Percentiles rank a stretch among this genome's conserved stretches.
phyloP scores from a whole-genome alignment of 2,113 vertebrate species.

The Brachyhypopomus gauderio region DNA sequence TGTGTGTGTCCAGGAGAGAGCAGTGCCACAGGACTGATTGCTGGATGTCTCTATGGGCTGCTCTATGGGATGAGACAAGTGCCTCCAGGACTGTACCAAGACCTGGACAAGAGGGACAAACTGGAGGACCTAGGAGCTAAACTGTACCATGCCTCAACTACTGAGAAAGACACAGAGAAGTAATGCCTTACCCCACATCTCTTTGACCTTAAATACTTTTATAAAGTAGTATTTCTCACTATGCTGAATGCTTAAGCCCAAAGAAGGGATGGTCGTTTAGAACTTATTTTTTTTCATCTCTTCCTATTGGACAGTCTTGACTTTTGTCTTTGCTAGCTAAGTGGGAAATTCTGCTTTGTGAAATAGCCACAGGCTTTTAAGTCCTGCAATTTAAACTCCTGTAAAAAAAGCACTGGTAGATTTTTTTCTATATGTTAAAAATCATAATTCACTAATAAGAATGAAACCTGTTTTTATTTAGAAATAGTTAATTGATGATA shows the following conservation, averaged over 20 bases:
- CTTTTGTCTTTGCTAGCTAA: too few relatives aligned
- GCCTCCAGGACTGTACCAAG: conserved; percentile 81
- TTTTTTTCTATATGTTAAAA: too few relatives aligned
- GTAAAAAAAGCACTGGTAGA: too few relatives aligned
- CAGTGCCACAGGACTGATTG: conserved; percentile 88
- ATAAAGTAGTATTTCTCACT: too few relatives aligned
- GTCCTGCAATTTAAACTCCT: too few relatives aligned
- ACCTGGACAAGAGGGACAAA: conserved; percentile 81
- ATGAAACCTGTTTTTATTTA: background rate
- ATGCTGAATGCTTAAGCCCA: too few relatives aligned
- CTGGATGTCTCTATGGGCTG: conserved; percentile 89
- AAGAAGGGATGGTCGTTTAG: too few relatives aligned
- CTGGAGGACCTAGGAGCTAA: conserved; percentile 84
- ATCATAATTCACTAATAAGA: too few relatives aligned
- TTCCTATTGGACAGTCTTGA: too few relatives aligned
- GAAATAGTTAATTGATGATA: background rate
- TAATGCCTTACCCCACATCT: conserved; percentile 58
- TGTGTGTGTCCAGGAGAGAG: conserved; percentile 80
- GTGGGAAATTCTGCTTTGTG: too few relatives aligned
- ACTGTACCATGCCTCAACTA: conserved; percentile 80
- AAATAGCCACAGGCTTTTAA: too few relatives aligned
- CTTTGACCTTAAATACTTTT: conserved; percentile 22
- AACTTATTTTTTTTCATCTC: too few relatives aligned
- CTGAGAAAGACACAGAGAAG: conserved; percentile 85
- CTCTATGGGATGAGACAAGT: conserved; percentile 82